Evolutionary conservation across 2,888 invertebrate species (phyloP).

Genomic region (Lepidonotus clava): DNA sequence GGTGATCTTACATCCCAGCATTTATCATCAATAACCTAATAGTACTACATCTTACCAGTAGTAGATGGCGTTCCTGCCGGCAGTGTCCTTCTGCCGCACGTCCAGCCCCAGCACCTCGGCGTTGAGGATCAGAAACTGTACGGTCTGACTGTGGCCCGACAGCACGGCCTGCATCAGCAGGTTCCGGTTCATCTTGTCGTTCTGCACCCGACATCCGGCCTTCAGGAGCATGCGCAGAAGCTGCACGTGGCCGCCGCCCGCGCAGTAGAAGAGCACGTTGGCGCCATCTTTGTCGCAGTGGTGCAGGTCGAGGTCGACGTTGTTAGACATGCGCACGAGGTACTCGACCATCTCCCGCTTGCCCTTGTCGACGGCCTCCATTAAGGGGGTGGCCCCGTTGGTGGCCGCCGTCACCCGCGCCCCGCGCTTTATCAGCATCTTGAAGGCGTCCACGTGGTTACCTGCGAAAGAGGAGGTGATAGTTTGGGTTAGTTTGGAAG

Average conservation of each 20-base stretch:
- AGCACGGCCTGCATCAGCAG: slow-evolving; percentile 66
- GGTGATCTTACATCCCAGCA: no score
- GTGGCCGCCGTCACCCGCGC: slow-evolving; percentile 61
- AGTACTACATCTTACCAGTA: slow-evolving; percentile 67
- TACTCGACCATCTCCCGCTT: slow-evolving; percentile 58
- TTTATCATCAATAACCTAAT: no score
- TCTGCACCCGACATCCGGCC: slow-evolving; percentile 62
- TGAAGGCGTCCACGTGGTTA: slow-evolving; percentile 61
- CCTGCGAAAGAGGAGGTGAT: slow-evolving; percentile 59
- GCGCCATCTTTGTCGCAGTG: slow-evolving; percentile 59
- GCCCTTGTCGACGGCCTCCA: slow-evolving; percentile 66
- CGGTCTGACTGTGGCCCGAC: slow-evolving; percentile 61
- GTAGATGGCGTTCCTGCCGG: slow-evolving; percentile 64
- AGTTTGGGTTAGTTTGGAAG: no score
- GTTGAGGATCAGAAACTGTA: slow-evolving; percentile 61
- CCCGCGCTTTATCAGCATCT: slow-evolving; percentile 63
- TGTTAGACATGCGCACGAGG: slow-evolving; percentile 58
- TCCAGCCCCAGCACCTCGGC: slow-evolving; percentile 59
- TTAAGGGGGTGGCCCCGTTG: slow-evolving; percentile 65
- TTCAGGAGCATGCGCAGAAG: slow-evolving; percentile 63
- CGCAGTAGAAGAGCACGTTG: slow-evolving; percentile 67
- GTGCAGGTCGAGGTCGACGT: slow-evolving; percentile 62
- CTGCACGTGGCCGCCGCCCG: slow-evolving; percentile 62
- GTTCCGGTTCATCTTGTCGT: slow-evolving; percentile 58
- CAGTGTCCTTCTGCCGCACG: slow-evolving; percentile 62